Conservation (phyloP, 2,888 invertebrate genomes). For the Lymantria dispar region DNA sequence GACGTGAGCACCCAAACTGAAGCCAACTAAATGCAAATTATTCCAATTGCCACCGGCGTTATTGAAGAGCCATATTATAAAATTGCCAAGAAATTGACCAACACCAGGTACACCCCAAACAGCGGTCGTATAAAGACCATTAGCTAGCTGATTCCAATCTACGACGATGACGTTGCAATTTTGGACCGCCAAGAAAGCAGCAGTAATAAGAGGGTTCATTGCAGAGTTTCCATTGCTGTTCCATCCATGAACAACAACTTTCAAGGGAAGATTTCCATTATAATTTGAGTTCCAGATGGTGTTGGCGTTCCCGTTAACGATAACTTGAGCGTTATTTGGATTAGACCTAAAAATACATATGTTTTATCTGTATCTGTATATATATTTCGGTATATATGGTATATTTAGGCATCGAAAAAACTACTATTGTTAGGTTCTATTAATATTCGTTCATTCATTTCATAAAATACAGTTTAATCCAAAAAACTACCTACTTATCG, state of each 20-base stretch:
- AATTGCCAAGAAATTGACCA: constrained; percentile 54
- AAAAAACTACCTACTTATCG: no score
- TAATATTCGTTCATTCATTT: no score
- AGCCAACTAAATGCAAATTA: constrained; percentile 63
- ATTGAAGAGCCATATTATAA: constrained; percentile 55
- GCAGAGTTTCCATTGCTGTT: constrained; percentile 46
- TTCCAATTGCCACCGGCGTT: constrained; percentile 59
- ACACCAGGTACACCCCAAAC: constrained; percentile 44
- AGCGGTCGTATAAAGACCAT: constrained; percentile 34
- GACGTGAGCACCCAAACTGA: constrained; percentile 69
- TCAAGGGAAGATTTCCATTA: constrained; percentile 27
- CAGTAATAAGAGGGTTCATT: constrained; percentile 44
- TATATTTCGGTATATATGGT: no score
- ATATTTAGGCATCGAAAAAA: not conserved
- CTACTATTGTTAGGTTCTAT: no score
- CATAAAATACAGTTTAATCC: no score
- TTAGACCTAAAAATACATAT: constrained; percentile 36
- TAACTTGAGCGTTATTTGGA: constrained; percentile 36
- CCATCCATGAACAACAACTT: constrained; percentile 61
- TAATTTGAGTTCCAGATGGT: constrained; percentile 45
- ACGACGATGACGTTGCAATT: constrained; percentile 57
- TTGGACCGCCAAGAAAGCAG: constrained; percentile 48
- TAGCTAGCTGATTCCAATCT: constrained; percentile 50
- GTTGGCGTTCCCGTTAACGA: constrained; percentile 28
- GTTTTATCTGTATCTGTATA: not conserved